Evolutionary conservation across 2,888 invertebrate genomes (phyloP).

Genomic region (Amiota mariae): DNA sequence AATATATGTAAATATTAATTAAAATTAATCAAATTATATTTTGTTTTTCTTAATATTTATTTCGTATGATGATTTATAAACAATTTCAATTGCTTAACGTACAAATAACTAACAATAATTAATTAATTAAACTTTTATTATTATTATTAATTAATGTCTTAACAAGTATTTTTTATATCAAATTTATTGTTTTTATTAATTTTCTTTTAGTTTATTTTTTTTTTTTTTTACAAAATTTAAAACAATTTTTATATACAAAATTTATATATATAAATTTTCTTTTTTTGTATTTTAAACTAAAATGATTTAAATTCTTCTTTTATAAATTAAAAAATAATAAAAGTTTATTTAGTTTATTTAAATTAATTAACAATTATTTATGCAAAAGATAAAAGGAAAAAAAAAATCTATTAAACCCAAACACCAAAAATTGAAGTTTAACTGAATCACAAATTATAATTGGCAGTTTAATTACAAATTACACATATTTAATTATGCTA

Average conservation of each 20-base stretch:
- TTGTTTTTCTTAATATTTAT: conserved; percentile 4
- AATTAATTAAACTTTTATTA: conserved; percentile 48
- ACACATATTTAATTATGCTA: not conserved
- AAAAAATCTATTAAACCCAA: conserved; percentile 26
- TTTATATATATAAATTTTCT: not conserved
- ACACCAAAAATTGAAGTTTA: conserved; percentile 34
- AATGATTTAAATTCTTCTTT: too few relatives aligned
- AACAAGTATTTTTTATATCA: conserved; percentile 56
- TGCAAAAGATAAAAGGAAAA: not conserved
- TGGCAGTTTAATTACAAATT: conserved; percentile 62
- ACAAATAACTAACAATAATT: conserved; percentile 68
- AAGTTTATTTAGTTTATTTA: too few relatives aligned
- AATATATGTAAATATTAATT: conserved; percentile 57
- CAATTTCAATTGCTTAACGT: conserved; percentile 30
- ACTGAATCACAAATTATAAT: conserved; percentile 62
- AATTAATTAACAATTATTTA: not conserved
- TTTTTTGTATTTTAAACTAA: not conserved
- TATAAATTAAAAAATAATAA: too few relatives aligned
- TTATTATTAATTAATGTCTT: conserved; percentile 41
- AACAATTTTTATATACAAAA: not conserved
- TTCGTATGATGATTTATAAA: not conserved
- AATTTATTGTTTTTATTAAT: not conserved
- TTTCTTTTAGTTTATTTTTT: conserved; percentile 2
- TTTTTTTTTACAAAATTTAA: conserved; percentile 11
- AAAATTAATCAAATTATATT: conserved; percentile 41